Evolutionary conservation across 1,140 invertebrate genomes (phyloP).

Genomic region (Yoshiicerus persimilis): DNA sequence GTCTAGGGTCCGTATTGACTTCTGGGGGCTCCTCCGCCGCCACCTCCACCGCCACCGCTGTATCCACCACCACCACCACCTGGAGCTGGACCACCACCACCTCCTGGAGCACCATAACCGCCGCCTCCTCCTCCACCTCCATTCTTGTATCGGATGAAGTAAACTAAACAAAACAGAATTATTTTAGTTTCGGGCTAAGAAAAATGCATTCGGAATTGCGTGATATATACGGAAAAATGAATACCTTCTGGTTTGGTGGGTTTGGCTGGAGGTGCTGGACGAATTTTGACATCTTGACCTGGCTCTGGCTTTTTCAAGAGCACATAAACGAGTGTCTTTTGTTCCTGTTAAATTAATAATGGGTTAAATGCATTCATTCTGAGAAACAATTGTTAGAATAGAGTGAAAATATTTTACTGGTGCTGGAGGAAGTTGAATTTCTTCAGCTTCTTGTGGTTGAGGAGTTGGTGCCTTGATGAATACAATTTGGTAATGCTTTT

Average conservation of each 20-base stretch:
- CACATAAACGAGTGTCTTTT: slow-evolving; percentile 82
- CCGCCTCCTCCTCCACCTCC: slow-evolving; percentile 26
- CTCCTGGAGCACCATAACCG: slow-evolving; percentile 31
- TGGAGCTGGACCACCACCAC: slow-evolving; percentile 33
- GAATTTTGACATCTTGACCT: slow-evolving; percentile 62
- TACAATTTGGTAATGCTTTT: slow-evolving; percentile 62
- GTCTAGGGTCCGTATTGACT: not conserved
- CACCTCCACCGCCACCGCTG: slow-evolving; percentile 28
- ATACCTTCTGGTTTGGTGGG: slow-evolving; percentile 62
- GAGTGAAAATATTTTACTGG: slow-evolving; percentile 62
- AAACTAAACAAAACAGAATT: slow-evolving; percentile 61
- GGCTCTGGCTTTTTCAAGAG: slow-evolving; percentile 80
- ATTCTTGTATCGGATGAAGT: slow-evolving; percentile 72
- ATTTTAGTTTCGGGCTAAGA: not conserved
- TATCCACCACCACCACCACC: slow-evolving; percentile 38
- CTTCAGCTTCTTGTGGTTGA: slow-evolving; percentile 62
- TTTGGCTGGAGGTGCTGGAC: slow-evolving; percentile 61
- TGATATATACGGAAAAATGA: slow-evolving; percentile 52
- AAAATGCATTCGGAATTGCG: not conserved
- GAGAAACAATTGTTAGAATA: too few relatives aligned
- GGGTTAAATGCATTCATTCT: too few relatives aligned
- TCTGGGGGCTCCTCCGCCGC: slow-evolving; percentile 9
- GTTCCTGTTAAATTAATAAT: too few relatives aligned
- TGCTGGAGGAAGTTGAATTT: slow-evolving; percentile 27
- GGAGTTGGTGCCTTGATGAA: slow-evolving; percentile 83